Evolutionary conservation across 2,888 invertebrate species (phyloP).

Genomic region (Eilema griseolum): DNA sequence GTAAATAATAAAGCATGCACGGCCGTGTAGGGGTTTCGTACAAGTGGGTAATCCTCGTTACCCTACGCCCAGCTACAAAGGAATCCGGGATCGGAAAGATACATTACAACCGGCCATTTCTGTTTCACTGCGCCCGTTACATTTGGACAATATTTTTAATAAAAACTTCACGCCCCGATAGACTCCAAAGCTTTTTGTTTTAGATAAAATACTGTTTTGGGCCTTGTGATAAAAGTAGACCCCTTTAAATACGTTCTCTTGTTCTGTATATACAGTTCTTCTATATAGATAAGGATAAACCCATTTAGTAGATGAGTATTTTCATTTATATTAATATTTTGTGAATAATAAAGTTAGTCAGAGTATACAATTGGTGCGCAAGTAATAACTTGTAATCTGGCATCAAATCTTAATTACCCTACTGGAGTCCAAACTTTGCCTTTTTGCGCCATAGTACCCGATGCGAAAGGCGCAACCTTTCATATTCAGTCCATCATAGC

Average conservation of each 20-base stretch:
- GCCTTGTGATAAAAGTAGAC: conserved; percentile 40
- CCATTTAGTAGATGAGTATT: neutral
- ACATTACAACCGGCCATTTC: conserved; percentile 78
- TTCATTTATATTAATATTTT: neutral
- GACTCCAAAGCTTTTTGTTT: conserved; percentile 53
- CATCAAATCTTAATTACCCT: neutral
- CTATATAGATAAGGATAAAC: neutral
- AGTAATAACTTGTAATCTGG: neutral
- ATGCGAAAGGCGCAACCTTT: too few relatives aligned
- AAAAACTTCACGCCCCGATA: conserved; percentile 63
- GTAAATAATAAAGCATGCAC: conserved; percentile 85
- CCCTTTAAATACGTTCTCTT: conserved; percentile 21
- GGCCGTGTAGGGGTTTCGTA: conserved; percentile 67
- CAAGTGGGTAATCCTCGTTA: conserved; percentile 83
- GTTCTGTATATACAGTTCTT: conserved; percentile 1
- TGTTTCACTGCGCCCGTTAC: conserved; percentile 70
- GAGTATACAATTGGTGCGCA: neutral
- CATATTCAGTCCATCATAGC: neutral
- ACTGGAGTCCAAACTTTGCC: neutral
- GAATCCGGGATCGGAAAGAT: conserved; percentile 78
- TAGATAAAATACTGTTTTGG: conserved; percentile 54
- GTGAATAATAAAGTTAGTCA: neutral
- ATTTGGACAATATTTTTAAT: conserved; percentile 70
- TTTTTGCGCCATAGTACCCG: too few relatives aligned
- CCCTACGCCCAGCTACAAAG: conserved; percentile 79